Evolutionary conservation across 1,140 invertebrate species (phyloP).

Genomic region (Papilio helenus): DNA sequence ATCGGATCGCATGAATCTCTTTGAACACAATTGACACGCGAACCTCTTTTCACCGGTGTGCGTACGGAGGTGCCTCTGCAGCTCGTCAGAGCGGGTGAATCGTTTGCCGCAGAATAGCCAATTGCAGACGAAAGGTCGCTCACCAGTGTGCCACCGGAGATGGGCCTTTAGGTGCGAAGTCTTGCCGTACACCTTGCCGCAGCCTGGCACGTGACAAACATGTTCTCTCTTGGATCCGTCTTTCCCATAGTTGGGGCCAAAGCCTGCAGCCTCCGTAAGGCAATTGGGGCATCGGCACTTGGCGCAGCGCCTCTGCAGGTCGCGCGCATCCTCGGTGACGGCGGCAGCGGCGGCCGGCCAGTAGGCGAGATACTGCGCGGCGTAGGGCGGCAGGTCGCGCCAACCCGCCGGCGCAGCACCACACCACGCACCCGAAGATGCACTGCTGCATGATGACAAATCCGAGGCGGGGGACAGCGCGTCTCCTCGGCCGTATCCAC

Average conservation of each 20-base stretch:
- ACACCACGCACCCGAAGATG: conserved; percentile 71
- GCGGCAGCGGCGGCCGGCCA: conserved; percentile 62
- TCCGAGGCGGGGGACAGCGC: conserved; percentile 75
- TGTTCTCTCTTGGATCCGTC: conserved; percentile 89
- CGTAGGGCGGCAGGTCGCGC: conserved; percentile 69
- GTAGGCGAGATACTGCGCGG: conserved; percentile 66
- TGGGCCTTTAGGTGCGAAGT: conserved; percentile 95
- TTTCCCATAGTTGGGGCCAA: conserved; percentile 84
- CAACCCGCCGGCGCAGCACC: conserved; percentile 60
- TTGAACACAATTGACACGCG: conserved; percentile 88
- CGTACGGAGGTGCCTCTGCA: conserved; percentile 91
- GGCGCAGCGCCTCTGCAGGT: conserved; percentile 82
- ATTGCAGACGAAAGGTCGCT: conserved; percentile 89
- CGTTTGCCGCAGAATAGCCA: conserved; percentile 93
- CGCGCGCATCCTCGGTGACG: conserved; percentile 68
- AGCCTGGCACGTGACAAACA: conserved; percentile 95
- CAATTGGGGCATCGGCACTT: conserved; percentile 90
- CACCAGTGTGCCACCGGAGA: conserved; percentile 92
- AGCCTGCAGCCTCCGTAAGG: conserved; percentile 86
- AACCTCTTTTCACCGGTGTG: conserved; percentile 94
- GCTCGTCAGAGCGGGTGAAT: conserved; percentile 94
- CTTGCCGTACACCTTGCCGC: conserved; percentile 95
- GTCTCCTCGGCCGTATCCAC: conserved; percentile 69
- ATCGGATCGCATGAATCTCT: conserved; percentile 93
- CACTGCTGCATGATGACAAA: conserved; percentile 74